Conservation (phyloP, 1,140 invertebrate species). For the Pygmarrhopalites habei region DNA sequence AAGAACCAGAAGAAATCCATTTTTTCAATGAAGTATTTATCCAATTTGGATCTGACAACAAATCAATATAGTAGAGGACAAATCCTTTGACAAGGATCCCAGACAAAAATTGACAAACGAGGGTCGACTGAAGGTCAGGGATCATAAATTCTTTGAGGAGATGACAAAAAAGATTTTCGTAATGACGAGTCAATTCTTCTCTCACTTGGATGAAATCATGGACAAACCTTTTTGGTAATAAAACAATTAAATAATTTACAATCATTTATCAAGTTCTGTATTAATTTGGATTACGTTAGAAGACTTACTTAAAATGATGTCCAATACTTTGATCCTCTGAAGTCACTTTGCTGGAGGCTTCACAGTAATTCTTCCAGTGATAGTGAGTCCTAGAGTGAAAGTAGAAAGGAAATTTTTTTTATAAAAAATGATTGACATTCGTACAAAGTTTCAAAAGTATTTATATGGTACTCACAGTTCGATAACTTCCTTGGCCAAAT, state of each 20-base stretch:
- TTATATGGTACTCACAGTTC: too few species aligned
- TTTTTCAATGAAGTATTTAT: slow-evolving; percentile 25
- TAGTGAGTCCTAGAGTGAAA: too few species aligned
- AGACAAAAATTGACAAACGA: slow-evolving; percentile 32
- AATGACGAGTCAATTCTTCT: slow-evolving; percentile 26
- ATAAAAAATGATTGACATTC: too few species aligned
- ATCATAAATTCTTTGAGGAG: slow-evolving; percentile 30
- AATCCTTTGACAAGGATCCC: slow-evolving; percentile 35
- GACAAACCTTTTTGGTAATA: slow-evolving; percentile 28
- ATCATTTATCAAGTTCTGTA: too few species aligned
- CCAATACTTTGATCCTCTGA: not conserved
- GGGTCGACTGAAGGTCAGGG: slow-evolving; percentile 28
- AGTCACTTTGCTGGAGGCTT: slow-evolving; percentile 12
- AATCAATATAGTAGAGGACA: slow-evolving; percentile 32
- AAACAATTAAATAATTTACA: too few species aligned
- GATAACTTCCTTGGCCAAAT: slow-evolving; percentile 28
- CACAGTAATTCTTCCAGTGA: slow-evolving; percentile 36
- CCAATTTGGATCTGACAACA: slow-evolving; percentile 33
- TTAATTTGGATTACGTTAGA: too few species aligned
- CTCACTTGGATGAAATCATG: slow-evolving; percentile 25
- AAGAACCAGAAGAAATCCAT: slow-evolving; percentile 19
- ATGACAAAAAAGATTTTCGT: slow-evolving; percentile 20
- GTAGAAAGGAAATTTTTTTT: too few species aligned
- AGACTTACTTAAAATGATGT: slow-evolving; percentile 15
- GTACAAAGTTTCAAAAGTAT: too few species aligned